Base-by-base conservation (phyloP, 2,888 invertebrate genomes). In the Ernsta delagoae region DNA sequence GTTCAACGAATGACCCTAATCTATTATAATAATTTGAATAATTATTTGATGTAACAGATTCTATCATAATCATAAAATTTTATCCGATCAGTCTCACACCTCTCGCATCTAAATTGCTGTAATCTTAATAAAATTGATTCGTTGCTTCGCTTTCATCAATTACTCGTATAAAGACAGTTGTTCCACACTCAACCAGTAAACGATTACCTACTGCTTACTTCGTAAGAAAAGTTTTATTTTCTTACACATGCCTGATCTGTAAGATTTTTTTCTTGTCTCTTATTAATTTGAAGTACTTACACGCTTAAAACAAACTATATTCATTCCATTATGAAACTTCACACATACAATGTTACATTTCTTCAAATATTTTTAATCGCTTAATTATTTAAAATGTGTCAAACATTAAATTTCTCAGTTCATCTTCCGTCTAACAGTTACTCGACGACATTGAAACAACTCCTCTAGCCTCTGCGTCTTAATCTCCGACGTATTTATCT, bases 51-150 rank as follows among this genome's bases (percentile, higher is more conserved):
- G 12, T 8, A 57, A 43, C 45, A 48, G 36, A 36, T 9, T 57
- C 5, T 60, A 31, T 60, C 43, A 39, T 56, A 62, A 68, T 68
- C 48, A 59, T 68, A 59, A 68, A 63, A 68, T 68, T 68, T 62
- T 56, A 67, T 67, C 67, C 24, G 50, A 57, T 62, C 62, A 62
- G 62, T 68, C 68, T 68, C 56, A 68, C 68, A 68, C 68, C 62
- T 68, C 50, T 31, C 9, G 62, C 68, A 62, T 41, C 61, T 62
- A 68, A 68, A 68, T 62, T 62, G 62, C 57, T 68, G 57, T 68
- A 68, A 57, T 68, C 50, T 39, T 57, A 68, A 68, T 68, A 68
- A 68, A 68, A 62, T 68, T 68, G 68, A 68, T 68, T 67, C 56
- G 67, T 45, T 67, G 56, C 67, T 67, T 62, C 50, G 62, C 57